Evolutionary conservation across 2,888 invertebrate species (phyloP).

Genomic region (Epiblema foenella): DNA sequence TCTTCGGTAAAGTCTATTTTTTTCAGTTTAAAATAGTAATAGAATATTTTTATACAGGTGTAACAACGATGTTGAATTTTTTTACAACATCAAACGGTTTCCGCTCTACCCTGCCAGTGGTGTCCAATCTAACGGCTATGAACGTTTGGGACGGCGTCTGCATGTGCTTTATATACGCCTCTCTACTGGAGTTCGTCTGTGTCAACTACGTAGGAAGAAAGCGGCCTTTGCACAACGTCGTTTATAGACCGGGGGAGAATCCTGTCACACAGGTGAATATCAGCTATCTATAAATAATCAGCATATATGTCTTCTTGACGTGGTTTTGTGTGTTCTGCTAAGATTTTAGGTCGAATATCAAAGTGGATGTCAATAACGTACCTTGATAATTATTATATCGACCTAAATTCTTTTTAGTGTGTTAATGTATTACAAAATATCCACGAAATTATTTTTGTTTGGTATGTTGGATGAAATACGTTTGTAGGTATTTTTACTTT

Average conservation of each 20-base stretch:
- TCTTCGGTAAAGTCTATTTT: neutral
- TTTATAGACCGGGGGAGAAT: conserved; percentile 95
- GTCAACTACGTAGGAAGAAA: conserved; percentile 98
- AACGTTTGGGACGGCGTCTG: conserved; percentile 99
- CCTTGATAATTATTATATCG: neutral
- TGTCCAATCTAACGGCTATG: conserved; percentile 97
- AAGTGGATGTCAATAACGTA: neutral
- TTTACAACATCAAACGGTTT: conserved; percentile 98
- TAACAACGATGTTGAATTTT: conserved; percentile 99
- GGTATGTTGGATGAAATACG: neutral
- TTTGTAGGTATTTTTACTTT: neutral
- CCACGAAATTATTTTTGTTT: conserved; percentile 20
- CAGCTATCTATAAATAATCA: conserved; percentile 32
- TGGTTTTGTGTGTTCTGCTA: conserved; percentile 41
- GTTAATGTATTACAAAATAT: conserved; percentile 17
- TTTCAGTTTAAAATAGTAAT: conserved; percentile 9
- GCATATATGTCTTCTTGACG: conserved; percentile 42
- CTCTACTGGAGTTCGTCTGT: conserved; percentile 96
- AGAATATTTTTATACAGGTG: conserved; percentile 86
- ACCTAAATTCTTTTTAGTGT: conserved; percentile 38
- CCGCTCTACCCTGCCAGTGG: conserved; percentile 96
- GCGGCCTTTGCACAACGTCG: conserved; percentile 94
- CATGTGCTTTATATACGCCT: conserved; percentile 98
- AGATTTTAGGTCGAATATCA: conserved; percentile 36
- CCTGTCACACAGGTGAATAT: conserved; percentile 93